phyloP scores from a whole-genome alignment of 1,140 invertebrate species.

The Armadillidium nasatum region DNA sequence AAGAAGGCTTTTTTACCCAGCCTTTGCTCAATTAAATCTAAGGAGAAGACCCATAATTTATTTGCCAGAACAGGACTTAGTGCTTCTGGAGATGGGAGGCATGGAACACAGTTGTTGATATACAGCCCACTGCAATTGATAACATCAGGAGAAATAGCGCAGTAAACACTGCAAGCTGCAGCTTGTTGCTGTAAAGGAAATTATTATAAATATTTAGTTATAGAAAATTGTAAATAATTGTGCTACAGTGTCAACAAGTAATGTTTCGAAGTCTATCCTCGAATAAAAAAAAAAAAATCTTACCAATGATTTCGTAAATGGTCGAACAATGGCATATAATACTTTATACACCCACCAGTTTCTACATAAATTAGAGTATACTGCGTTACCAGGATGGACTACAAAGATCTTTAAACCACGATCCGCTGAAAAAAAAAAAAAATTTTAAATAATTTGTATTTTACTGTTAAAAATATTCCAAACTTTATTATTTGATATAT shows the following conservation, averaged over 20 bases:
- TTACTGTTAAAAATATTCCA: no score
- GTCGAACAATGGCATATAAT: constrained; percentile 71
- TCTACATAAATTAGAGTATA: constrained; percentile 50
- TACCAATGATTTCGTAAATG: constrained; percentile 78
- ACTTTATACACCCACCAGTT: constrained; percentile 78
- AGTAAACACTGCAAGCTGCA: constrained; percentile 80
- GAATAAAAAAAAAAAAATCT: no score
- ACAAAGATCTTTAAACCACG: no score
- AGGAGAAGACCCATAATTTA: constrained; percentile 62
- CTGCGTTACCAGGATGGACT: no score
- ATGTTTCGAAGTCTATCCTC: no score
- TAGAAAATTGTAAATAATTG: no score
- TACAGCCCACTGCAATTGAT: constrained; percentile 78
- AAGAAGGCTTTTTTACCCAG: constrained; percentile 41
- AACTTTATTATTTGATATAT: no score
- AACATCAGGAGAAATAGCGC: constrained; percentile 76
- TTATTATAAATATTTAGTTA: constrained; percentile 24
- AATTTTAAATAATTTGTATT: no score
- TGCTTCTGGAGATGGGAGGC: constrained; percentile 62
- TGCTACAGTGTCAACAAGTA: no score
- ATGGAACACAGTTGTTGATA: constrained; percentile 88
- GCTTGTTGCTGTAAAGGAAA: constrained; percentile 77
- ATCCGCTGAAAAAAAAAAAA: no score
- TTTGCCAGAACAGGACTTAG: constrained; percentile 57
- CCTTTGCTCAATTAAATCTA: constrained; percentile 56